Conservation (phyloP, 2,888 invertebrate species). For the Patella ulyssiponensis region DNA sequence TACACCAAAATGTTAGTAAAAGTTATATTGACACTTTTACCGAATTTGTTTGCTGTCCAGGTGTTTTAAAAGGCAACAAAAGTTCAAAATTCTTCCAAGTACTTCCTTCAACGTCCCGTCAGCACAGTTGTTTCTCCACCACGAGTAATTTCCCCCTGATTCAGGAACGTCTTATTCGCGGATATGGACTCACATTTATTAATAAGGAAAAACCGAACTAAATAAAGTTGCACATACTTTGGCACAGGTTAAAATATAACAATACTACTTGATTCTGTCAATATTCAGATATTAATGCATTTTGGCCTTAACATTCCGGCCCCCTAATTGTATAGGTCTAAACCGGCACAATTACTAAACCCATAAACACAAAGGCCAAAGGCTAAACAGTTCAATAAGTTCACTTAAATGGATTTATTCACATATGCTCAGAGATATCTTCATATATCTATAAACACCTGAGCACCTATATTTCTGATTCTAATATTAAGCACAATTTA, state of each 20-base stretch:
- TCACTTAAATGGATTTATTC: neutral
- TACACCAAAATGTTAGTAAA: too few relatives aligned
- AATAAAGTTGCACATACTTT: too few relatives aligned
- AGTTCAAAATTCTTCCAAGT: too few relatives aligned
- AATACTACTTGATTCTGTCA: neutral
- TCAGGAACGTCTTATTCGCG: too few relatives aligned
- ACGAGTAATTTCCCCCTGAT: too few relatives aligned
- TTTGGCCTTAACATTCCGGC: neutral
- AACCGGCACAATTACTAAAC: neutral
- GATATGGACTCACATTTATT: too few relatives aligned
- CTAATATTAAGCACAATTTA: constrained; percentile 21
- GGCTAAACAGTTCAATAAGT: neutral
- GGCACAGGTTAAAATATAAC: neutral
- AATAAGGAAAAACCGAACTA: too few relatives aligned
- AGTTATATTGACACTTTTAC: too few relatives aligned
- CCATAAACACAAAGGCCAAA: neutral
- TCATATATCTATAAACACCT: constrained; percentile 6
- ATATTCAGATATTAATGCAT: too few relatives aligned
- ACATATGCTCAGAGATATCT: constrained; percentile 4
- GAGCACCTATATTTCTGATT: constrained; percentile 7
- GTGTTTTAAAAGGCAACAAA: too few relatives aligned
- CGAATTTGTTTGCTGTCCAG: neutral
- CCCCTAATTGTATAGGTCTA: neutral
- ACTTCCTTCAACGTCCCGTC: too few relatives aligned
- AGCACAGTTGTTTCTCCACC: too few relatives aligned